Evolutionary conservation across 37 sponge, comb jelly and placozoan species (phyloP), one percentile per base, ranked within the genome.

Genomic region (Geodia barretti): DNA sequence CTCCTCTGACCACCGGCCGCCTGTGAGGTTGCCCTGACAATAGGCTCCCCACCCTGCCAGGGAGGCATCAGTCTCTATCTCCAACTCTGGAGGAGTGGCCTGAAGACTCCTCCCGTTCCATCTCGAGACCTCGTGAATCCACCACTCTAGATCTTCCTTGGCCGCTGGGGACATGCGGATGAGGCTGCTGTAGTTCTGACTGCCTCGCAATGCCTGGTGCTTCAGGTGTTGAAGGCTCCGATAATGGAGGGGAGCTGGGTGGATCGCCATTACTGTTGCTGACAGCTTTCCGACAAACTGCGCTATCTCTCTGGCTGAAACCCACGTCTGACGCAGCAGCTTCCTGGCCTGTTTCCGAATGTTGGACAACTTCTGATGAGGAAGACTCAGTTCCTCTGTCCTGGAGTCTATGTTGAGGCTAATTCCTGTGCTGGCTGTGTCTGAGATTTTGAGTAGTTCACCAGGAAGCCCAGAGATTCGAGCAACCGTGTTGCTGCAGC

Each of bases 21-120:
- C 86, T 59, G 86, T 84, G 26, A 8, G 19, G 25, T 36, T 32
- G 20, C 77, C 78, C 8, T 24, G 32, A 69, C 76, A 75, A 39
- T 39, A 26, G 3, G 80, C 86, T 41, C 86, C 86, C 86, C 86
- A 84, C 8, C 87, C 87, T 26, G 40, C 4, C 1, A 37, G 29
- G 38, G 87, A 86, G 5, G 80, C 87, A 66, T 86, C 86, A 17
- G 86, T 43, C 64, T 77, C 72, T 64, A 85, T 78, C 11, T n/a
- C 72, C 70, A 69, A 21, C 5, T 63, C 59, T n/a, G 80, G 80
- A 3, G 25, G 33, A 14, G 54, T 25, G 4, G 5, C 26, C 68
- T 75, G 80, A 58, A 86, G 65, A 4, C 29, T 1, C 11, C 81
- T 34, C 59, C 80, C 80, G 36, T 70, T 86, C 75, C 67, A 62